Base-by-base conservation (phyloP, 2,113 vertebrate species). In the Ictidomys tridecemlineatus region DNA sequence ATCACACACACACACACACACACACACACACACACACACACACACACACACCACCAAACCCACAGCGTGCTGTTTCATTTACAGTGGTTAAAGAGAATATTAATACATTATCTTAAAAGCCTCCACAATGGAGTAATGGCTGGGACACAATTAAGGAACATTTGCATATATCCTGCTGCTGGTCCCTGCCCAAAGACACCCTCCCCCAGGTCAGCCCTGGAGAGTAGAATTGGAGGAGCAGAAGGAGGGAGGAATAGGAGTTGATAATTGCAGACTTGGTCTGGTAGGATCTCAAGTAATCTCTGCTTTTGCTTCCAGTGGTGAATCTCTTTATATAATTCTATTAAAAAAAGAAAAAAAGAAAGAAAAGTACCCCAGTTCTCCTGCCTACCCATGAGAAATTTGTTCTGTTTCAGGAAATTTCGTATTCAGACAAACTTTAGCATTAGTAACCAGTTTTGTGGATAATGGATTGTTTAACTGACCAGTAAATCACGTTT, bases 51-150 rank as follows among this genome's bases (percentile, higher is more conserved):
- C 58, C 28, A 37, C 69, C 53, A 34, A 93, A 51, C 45, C 65
- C 70, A 3, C 28, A 48, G 89, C 93, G 58, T 58, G 74, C 89
- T 51, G 95, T 97, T 98, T 95, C 97, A 56, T 79, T 97, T 67
- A 30, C 90, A 70, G 97, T 97, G 97, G 94, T 95, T 95, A 98
- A 67, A 91, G 30, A 83, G 86, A 98, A 97, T 80, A 98, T 97
- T 98, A 98, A 98, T 98, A 98, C 94, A 97, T 98, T 96, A 93
- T 97, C 97, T 14, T 39, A 97, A 98, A 98, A 98, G 77, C 89
- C 85, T 97, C 91, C 84, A 65, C 65, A 87, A 39, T 89, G 92
- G 95, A 97, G 97, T 96, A 97, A 98, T 97, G 88, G 91, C 65
- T 10, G 92, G 73, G n/a, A 65, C 89, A 88, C 85, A 97, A 97